Conservation (phyloP, 35 echinoderm and acorn worm genomes). For the Apostichopus japonicus region DNA sequence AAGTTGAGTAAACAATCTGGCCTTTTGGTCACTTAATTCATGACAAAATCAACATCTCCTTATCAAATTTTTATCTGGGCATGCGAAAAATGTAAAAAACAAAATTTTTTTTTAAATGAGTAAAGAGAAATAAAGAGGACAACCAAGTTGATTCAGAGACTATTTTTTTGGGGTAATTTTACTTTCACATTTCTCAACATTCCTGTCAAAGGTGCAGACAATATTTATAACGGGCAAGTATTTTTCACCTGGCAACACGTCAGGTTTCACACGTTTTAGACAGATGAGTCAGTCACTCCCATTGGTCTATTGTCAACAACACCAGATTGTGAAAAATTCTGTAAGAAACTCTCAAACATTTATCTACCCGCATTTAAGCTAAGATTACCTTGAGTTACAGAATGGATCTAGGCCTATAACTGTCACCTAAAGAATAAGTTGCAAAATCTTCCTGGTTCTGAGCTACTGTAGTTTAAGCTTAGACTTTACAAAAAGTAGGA, state of each 20-base stretch:
- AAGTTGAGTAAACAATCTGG: not conserved
- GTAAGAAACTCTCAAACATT: not conserved
- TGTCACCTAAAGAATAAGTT: conserved; percentile 3
- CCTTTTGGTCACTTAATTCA: not conserved
- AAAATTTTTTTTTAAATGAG: too few species aligned
- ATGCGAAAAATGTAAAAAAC: too few species aligned
- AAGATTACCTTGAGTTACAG: conserved; percentile 5
- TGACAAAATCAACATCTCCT: not conserved
- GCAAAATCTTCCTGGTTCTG: not conserved
- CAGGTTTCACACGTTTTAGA: not conserved
- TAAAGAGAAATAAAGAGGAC: too few species aligned
- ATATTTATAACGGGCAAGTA: not conserved
- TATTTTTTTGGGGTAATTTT: too few species aligned
- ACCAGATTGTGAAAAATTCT: not conserved
- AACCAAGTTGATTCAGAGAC: too few species aligned
- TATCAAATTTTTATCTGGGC: not conserved
- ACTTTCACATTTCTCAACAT: too few species aligned
- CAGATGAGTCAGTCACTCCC: not conserved
- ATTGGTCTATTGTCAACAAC: not conserved
- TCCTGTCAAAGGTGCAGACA: too few species aligned
- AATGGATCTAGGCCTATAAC: not conserved
- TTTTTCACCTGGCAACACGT: not conserved
- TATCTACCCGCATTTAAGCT: conserved; percentile 1
- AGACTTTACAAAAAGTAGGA: conserved; percentile 11
- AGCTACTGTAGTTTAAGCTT: not conserved